phyloP scores from a whole-genome alignment of 1,140 invertebrate species.

The Ganaspis sp. region DNA sequence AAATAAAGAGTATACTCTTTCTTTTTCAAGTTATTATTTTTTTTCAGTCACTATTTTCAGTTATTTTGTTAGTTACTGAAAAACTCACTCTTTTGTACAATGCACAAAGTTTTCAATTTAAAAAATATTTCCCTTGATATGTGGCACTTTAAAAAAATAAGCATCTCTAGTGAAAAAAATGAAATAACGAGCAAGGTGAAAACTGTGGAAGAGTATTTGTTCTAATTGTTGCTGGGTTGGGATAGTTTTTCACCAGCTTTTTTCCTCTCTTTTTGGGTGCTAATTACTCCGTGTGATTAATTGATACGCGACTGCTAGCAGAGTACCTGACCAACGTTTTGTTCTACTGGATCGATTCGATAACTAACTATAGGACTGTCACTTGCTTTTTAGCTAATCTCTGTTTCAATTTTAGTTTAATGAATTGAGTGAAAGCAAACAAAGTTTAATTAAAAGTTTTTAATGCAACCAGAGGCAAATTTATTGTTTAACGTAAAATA shows the following conservation, averaged over 20 bases:
- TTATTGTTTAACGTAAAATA: neutral
- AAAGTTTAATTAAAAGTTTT: neutral
- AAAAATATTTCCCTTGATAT: too few relatives aligned
- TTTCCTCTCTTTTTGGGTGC: constrained; percentile 38
- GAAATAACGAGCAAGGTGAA: neutral
- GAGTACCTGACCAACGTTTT: constrained; percentile 3
- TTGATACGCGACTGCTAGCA: constrained; percentile 28
- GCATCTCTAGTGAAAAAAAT: neutral
- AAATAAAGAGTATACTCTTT: too few relatives aligned
- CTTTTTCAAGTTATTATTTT: too few relatives aligned
- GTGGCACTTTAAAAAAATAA: neutral
- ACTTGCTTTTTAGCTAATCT: neutral
- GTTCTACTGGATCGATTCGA: constrained; percentile 38
- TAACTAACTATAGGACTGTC: constrained; percentile 7
- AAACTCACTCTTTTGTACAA: too few relatives aligned
- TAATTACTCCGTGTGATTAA: constrained; percentile 51
- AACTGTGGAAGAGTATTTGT: neutral
- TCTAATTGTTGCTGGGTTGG: constrained; percentile 39
- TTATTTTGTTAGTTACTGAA: too few relatives aligned
- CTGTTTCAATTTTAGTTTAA: neutral
- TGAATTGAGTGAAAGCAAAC: neutral
- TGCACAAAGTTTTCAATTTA: too few relatives aligned
- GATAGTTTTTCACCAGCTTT: constrained; percentile 9
- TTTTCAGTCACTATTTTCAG: too few relatives aligned
- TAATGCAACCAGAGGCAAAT: neutral